A percentile compares a stretch with the other conserved stretches of the same genome.
Conservation (phyloP, 2,797 vertebrate species). For the Crenichthys baileyi region DNA sequence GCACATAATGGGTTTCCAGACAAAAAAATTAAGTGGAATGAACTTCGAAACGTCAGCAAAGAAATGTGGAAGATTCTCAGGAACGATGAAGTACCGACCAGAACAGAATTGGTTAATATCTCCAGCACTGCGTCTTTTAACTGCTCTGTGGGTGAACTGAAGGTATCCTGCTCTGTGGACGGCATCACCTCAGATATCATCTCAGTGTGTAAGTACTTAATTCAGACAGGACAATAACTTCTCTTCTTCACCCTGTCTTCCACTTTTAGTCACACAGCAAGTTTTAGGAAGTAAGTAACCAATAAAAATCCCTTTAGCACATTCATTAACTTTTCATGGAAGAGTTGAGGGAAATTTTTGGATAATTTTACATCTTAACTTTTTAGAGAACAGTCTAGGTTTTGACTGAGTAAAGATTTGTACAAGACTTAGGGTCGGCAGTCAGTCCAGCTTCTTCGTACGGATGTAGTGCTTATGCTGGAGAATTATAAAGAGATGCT, state of each 20-base stretch:
- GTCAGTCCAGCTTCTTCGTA: background rate
- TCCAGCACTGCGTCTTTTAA: conserved; percentile 39
- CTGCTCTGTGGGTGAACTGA: conserved; percentile 25
- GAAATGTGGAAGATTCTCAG: background rate
- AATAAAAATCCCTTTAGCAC: conserved; percentile 18
- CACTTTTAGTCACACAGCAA: background rate
- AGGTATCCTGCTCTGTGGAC: conserved; percentile 45
- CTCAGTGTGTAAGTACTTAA: conserved; percentile 59
- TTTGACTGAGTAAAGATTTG: background rate
- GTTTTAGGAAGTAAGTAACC: conserved; percentile 42
- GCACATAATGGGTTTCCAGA: conserved; percentile 47
- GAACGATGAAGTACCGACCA: rapidly evolving
- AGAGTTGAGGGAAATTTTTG: conserved; percentile 3
- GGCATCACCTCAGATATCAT: background rate
- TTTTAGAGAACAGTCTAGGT: background rate
- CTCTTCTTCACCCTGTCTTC: background rate
- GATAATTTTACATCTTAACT: conserved; percentile 2
- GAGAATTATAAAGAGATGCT: background rate
- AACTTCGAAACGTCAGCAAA: background rate
- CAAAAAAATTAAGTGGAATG: background rate
- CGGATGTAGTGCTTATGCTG: background rate
- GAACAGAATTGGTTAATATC: conserved; percentile 30
- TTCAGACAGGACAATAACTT: background rate
- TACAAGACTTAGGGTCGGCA: background rate
- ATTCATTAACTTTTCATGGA: conserved; percentile 6